Conservation (phyloP, 2,888 invertebrate species). For the Gymnoscelis rufifasciata region DNA sequence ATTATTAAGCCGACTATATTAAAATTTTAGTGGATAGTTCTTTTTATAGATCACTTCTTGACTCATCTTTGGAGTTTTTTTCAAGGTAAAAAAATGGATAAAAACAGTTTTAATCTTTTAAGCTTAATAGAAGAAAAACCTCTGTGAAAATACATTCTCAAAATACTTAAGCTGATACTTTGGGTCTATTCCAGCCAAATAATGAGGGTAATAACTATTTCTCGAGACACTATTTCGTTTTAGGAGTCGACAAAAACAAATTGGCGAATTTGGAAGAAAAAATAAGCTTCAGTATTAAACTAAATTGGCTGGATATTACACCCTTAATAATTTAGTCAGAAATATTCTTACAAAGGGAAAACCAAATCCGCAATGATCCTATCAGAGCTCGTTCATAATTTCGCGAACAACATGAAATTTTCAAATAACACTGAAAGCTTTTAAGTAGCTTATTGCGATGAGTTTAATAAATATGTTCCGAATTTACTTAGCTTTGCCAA, state of each 20-base stretch:
- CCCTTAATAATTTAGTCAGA: slow-evolving; percentile 19
- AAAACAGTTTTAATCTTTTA: no score
- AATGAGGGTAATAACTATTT: slow-evolving; percentile 9
- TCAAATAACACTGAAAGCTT: slow-evolving; percentile 6
- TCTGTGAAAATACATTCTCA: no score
- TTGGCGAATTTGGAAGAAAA: slow-evolving; percentile 18
- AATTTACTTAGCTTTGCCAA: neutral
- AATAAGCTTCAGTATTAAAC: slow-evolving; percentile 10
- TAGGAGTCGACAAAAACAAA: slow-evolving; percentile 16
- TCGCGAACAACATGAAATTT: slow-evolving; percentile 6
- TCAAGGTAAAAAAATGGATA: no score
- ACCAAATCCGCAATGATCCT: slow-evolving; percentile 15
- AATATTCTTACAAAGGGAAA: slow-evolving; percentile 14
- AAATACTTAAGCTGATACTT: neutral
- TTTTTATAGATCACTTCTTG: no score
- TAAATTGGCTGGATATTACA: slow-evolving; percentile 21
- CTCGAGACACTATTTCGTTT: slow-evolving; percentile 11
- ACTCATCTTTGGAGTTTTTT: no score
- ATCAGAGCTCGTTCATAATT: slow-evolving; percentile 12
- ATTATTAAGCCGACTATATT: no score
- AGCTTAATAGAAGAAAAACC: neutral
- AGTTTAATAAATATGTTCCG: neutral
- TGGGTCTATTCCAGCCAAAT: neutral
- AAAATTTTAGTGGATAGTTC: no score
- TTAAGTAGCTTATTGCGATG: slow-evolving; percentile 5